These are phyloP conservation scores for Delichon dasypus DNA, from an alignment of 2,797 vertebrate species.

Conservation along the genomic window DNA sequence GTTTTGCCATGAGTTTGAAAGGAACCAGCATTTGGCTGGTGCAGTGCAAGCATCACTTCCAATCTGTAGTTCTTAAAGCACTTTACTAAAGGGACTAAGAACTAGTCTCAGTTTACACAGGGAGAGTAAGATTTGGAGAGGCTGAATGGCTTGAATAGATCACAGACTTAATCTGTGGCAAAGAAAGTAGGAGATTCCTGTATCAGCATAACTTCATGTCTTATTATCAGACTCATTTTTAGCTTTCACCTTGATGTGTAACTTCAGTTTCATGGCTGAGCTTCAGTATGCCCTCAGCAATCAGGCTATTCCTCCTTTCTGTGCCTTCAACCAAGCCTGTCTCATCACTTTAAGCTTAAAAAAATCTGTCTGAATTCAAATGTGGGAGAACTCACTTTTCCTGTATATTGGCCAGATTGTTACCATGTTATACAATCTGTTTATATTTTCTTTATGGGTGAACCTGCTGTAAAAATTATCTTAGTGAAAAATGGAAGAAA, in stretches of 20 bases:
- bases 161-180: constrained; percentile 4
- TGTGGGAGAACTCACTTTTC: background rate
- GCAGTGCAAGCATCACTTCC: constrained; percentile 19
- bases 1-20: constrained; percentile 40
- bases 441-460: background rate
- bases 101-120: background rate
- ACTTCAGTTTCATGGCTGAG: background rate
- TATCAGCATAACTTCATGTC: background rate
- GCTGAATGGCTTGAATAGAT: background rate
- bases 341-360: background rate
- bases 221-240: background rate
- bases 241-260: background rate
- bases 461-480: background rate
- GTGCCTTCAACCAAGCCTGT: background rate
- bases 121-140: background rate
- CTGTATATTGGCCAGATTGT: background rate
- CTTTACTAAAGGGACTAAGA: background rate
- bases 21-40: background rate
- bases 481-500: background rate
- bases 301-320: background rate
- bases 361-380: background rate
- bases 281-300: background rate
- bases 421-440: background rate
- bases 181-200: background rate
- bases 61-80: constrained; percentile 21